Percentiles rank a stretch among this genome's conserved stretches.
Evolutionary conservation across 2,797 vertebrate genomes (phyloP).

Genomic region (Hemitrygon akajei): DNA sequence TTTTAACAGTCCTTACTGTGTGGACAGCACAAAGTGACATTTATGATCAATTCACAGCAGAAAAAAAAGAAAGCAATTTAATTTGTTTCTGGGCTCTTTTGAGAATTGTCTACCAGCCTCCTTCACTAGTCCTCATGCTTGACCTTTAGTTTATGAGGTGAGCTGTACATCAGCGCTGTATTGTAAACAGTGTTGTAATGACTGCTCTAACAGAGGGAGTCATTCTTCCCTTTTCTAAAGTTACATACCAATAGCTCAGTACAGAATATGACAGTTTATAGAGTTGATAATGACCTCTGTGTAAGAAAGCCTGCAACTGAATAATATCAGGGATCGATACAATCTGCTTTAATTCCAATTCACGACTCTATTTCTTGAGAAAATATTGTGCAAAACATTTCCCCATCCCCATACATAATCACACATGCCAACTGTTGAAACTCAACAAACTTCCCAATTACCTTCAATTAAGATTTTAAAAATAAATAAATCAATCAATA

Average conservation of each 20-base stretch:
- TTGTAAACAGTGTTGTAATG: neutral
- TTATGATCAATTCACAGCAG: neutral
- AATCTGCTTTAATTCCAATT: neutral
- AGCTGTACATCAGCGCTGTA: neutral
- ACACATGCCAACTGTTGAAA: neutral
- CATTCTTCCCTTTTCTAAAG: neutral
- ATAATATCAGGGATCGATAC: neutral
- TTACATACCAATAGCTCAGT: neutral
- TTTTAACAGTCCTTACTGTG: slow-evolving; percentile 9
- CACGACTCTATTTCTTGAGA: neutral
- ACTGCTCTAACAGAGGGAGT: neutral
- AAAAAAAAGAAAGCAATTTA: neutral
- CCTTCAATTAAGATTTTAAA: too few relatives aligned
- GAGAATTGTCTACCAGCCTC: neutral
- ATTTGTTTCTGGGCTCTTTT: neutral
- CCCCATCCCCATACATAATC: neutral
- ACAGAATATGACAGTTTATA: neutral
- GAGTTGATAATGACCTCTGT: neutral
- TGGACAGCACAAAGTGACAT: neutral
- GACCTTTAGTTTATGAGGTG: slow-evolving; percentile 20
- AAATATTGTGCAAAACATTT: neutral
- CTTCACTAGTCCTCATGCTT: neutral
- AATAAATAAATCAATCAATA: too few relatives aligned
- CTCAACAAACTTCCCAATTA: neutral
- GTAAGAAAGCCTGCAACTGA: neutral